Percentiles rank a stretch among this genome's conserved stretches.
Conservation (phyloP, 2,888 invertebrate species). For the Diarsia brunnea region DNA sequence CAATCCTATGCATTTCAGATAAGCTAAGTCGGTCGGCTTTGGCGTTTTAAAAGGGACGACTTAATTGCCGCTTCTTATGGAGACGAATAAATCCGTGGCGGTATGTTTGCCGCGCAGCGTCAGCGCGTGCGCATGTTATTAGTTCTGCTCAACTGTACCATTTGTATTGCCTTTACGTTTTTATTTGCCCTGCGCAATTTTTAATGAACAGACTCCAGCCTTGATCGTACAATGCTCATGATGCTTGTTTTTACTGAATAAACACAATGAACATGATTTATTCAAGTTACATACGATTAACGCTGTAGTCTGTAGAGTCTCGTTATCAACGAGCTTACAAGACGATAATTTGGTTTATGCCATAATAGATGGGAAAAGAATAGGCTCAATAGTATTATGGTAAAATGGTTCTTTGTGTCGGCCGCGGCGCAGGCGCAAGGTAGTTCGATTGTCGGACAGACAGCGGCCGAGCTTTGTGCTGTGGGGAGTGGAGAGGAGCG, state of each 20-base stretch:
- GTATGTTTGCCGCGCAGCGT: conserved; percentile 73
- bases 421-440: conserved; percentile 64
- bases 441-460: conserved; percentile 74
- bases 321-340: conserved; percentile 78
- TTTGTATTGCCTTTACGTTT: conserved; percentile 50
- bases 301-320: conserved; percentile 63
- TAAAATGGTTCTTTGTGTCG: conserved; percentile 84
- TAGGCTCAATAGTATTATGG: conserved; percentile 83
- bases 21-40: conserved; percentile 77
- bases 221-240: conserved; percentile 41
- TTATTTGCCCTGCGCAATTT: conserved; percentile 37
- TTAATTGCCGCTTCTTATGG: conserved; percentile 82
- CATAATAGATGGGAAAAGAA: conserved; percentile 78
- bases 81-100: conserved; percentile 78
- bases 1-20: conserved; percentile 85
- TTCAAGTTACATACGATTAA: conserved; percentile 65
- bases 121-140: conserved; percentile 80
- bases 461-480: conserved; percentile 67
- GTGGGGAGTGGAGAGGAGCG: conserved; percentile 46
- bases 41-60: conserved; percentile 81
- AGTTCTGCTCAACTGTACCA: conserved; percentile 67
- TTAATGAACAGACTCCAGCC: conserved; percentile 39
- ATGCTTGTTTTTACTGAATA: conserved; percentile 39
- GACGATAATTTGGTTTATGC: conserved; percentile 78
- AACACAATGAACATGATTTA: conserved; percentile 53